These are phyloP conservation scores for Pharmacophagus antenor DNA, from an alignment of 2,888 invertebrate species.

Conservation along the genomic window DNA sequence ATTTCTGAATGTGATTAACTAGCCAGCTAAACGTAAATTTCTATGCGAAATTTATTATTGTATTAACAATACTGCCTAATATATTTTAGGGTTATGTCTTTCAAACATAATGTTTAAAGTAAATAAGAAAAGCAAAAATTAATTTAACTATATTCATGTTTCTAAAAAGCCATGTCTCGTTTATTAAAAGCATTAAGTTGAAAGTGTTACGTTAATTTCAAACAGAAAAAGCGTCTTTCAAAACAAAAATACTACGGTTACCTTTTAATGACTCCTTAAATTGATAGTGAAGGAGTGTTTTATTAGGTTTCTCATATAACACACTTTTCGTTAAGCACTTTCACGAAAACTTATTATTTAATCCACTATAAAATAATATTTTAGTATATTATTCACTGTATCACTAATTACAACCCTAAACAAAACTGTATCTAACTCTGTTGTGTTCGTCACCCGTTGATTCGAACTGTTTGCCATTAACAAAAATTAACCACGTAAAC, in stretches of 20 bases:
- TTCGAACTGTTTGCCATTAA: not conserved
- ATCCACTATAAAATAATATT: not conserved
- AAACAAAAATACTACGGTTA: slow-evolving; percentile 29
- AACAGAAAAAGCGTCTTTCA: not conserved
- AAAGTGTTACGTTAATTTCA: not conserved
- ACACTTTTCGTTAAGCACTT: slow-evolving; percentile 9
- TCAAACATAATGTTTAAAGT: not conserved
- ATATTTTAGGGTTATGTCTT: slow-evolving; percentile 23
- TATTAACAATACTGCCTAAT: too few relatives aligned
- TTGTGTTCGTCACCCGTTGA: slow-evolving; percentile 25
- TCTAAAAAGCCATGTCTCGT: not conserved
- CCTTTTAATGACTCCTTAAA: slow-evolving; percentile 21
- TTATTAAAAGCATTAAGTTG: not conserved
- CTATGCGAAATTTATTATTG: too few relatives aligned
- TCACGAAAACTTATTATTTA: slow-evolving; percentile 3
- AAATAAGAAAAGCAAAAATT: not conserved
- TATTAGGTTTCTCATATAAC: slow-evolving; percentile 5
- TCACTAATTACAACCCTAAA: slow-evolving; percentile 17
- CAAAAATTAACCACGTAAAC: too few relatives aligned
- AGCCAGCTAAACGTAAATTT: too few relatives aligned
- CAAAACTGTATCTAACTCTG: slow-evolving; percentile 25
- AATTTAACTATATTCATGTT: not conserved
- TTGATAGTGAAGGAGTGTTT: slow-evolving; percentile 1
- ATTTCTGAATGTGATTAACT: too few relatives aligned
- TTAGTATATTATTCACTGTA: not conserved